Evolutionary conservation across 2,888 invertebrate species (phyloP), one percentile per base, ranked within the genome.

Genomic region (Eudasyphora cyanicolor): DNA sequence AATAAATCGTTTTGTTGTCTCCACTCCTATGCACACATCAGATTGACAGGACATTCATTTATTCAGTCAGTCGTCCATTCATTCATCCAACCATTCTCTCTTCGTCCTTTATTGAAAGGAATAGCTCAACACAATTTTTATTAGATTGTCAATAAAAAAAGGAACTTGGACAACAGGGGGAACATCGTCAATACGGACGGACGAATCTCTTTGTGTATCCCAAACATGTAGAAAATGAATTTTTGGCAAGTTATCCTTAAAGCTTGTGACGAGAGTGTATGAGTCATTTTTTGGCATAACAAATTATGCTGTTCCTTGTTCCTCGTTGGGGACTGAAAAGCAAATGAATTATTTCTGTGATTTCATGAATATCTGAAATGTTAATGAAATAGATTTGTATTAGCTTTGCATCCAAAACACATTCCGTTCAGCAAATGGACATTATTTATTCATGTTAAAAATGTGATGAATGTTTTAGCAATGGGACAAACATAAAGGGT

Each of bases 81-180:
- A 76, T 76, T 82, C 73, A 75, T 54, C 38, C 35, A 49, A n/a
- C n/a, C n/a, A n/a, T n/a, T n/a, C n/a, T n/a, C n/a, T n/a, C n/a
- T 54, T 70, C 27, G 67, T 60, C 82, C 57, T 17, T 24, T 27
- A 2, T 29, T 27, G 27, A n/a, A 12, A 64, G 64, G 64, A 64
- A 64, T 79, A 69, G 75, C 71, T 76, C 76, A 79, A 83, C 67
- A 78, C 81, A 85, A 85, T 82, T 89, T 88, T 89, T 89, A 89
- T 89, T 89, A 89, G 89, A 89, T 88, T 89, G 89, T 88, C 89
- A 89, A 89, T 89, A 89, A 88, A 67, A 42, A 67, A 42, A 14
- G 42, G 1, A 87, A 87, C 74, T 82, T 82, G 75, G 74, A n/a
- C n/a, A n/a, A n/a, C n/a, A n/a, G n/a, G n/a, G n/a, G n/a, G n/a